A percentile compares a stretch with the other conserved stretches of the same genome.
Conservation (phyloP, 2,113 vertebrate species). For the Myrmecobius fasciatus region DNA sequence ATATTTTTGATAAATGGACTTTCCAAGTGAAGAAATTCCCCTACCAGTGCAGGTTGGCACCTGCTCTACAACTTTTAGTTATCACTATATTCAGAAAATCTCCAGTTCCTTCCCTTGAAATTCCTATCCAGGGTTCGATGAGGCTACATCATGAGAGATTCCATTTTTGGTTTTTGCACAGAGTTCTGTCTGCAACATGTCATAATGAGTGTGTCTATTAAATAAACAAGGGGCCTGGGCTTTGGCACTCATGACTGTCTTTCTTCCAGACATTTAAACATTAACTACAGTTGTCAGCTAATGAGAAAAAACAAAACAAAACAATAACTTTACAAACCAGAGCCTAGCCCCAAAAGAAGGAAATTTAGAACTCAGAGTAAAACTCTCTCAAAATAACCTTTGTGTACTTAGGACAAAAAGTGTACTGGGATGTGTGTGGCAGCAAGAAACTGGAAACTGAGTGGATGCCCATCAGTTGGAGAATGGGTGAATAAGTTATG, state of each 20-base stretch:
- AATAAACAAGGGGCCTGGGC: not conserved
- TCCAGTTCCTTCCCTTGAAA: not conserved
- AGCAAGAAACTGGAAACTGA: no score
- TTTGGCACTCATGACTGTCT: not conserved
- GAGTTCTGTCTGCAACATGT: constrained; percentile 2
- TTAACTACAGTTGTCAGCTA: not conserved
- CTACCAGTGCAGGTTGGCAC: not conserved
- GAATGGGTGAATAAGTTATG: no score
- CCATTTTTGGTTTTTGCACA: not conserved
- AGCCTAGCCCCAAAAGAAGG: not conserved
- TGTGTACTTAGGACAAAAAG: not conserved
- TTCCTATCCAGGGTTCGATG: not conserved
- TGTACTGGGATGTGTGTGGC: no score
- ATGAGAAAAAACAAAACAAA: not conserved
- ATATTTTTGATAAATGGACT: not conserved
- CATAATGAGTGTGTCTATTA: not conserved
- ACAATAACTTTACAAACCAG: not conserved
- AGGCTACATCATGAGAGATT: not conserved
- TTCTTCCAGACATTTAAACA: not conserved
- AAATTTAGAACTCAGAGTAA: not conserved
- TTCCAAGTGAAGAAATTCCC: not conserved
- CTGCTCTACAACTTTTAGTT: not conserved
- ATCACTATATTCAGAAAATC: not conserved
- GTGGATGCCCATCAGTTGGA: no score
- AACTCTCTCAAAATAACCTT: not conserved